phyloP scores from a whole-genome alignment of 2,888 invertebrate species.

The Oscheius sp. region DNA sequence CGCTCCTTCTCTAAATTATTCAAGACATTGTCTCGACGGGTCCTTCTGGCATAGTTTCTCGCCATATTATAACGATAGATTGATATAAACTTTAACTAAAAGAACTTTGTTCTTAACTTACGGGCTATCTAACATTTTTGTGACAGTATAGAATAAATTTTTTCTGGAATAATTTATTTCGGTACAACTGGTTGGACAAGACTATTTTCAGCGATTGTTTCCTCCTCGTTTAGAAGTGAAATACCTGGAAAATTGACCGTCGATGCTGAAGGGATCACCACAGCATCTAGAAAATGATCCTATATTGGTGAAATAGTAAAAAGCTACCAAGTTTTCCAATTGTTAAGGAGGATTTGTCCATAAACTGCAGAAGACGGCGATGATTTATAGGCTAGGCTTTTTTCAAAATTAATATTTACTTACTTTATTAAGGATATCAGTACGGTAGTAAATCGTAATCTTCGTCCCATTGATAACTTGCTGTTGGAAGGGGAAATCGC shows the following conservation, averaged over 20 bases:
- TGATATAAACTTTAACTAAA: no score
- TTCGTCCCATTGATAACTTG: constrained; percentile 2
- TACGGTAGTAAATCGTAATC: constrained; percentile 22
- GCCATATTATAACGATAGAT: no score
- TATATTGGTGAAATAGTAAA: background rate
- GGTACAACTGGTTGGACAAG: no score
- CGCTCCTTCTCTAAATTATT: background rate
- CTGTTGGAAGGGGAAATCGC: constrained; percentile 20
- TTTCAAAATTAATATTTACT: no score
- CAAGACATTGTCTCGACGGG: no score
- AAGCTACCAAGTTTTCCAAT: constrained; percentile 29
- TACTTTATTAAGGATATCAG: background rate
- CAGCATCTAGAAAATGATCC: constrained; percentile 12
- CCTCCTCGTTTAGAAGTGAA: constrained; percentile 25
- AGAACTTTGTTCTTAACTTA: no score
- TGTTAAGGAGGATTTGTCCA: constrained; percentile 22
- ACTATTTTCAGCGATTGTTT: constrained; percentile 9
- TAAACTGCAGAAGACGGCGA: constrained; percentile 15
- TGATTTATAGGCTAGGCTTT: no score
- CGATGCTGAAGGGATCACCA: background rate
- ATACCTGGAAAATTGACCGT: constrained; percentile 24
- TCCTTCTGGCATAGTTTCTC: no score
- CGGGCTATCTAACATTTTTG: no score
- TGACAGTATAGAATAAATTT: no score
- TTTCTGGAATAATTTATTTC: no score